Evolutionary conservation across 2,888 invertebrate species (phyloP).

Genomic region (Ormyrus pomaceus): DNA sequence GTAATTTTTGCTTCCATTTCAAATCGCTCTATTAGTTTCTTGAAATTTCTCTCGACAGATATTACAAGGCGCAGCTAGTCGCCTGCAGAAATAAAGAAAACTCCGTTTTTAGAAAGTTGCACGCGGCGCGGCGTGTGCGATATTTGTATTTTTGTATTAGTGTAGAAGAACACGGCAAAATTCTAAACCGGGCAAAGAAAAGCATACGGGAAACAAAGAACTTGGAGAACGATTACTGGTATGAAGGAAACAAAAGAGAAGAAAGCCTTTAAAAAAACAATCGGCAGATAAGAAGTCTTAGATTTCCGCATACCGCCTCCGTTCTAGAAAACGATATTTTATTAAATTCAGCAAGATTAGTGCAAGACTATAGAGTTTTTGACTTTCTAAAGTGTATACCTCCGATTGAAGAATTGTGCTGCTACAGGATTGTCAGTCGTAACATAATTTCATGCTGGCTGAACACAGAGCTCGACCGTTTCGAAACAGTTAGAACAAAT

Average conservation of each 20-base stretch:
- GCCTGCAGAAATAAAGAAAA: slow-evolving; percentile 13
- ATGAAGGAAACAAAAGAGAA: slow-evolving; percentile 8
- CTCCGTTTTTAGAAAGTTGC: slow-evolving; percentile 18
- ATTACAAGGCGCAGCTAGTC: no score
- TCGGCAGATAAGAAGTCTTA: slow-evolving; percentile 23
- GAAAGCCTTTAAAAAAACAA: slow-evolving; percentile 3
- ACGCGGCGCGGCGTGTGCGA: neutral
- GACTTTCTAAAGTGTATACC: slow-evolving; percentile 36
- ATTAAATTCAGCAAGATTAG: slow-evolving; percentile 9
- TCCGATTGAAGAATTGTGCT: slow-evolving; percentile 6
- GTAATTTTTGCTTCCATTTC: no score
- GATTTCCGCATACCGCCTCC: slow-evolving; percentile 12
- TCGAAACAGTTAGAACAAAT: neutral
- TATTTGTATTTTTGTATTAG: neutral
- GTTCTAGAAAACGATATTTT: slow-evolving; percentile 28
- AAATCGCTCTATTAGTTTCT: no score
- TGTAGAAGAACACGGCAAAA: neutral
- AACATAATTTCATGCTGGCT: slow-evolving; percentile 38
- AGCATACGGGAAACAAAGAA: neutral
- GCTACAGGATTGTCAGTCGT: slow-evolving; percentile 31
- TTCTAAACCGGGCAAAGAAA: slow-evolving; percentile 6
- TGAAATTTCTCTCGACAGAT: no score
- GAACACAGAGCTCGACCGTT: slow-evolving; percentile 7
- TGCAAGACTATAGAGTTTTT: neutral
- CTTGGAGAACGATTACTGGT: neutral